Evolutionary conservation across 2,888 invertebrate species (phyloP), one percentile per base, ranked within the genome.

Genomic region (Oxytorus armatus): DNA sequence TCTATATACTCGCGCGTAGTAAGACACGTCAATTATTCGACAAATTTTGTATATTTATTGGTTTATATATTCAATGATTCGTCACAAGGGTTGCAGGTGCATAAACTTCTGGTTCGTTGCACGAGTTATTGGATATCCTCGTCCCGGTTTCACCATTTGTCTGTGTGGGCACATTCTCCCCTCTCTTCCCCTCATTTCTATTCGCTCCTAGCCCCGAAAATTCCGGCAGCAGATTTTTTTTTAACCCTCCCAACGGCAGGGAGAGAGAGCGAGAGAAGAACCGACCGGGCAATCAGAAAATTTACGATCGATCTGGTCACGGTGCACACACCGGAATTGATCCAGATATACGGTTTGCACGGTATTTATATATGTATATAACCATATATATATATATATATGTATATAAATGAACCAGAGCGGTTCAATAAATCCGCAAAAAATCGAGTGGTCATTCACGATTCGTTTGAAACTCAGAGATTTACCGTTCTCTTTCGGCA

Each of bases 401-500:
- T 51, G 36, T 65, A 59, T 57, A 55, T 16, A 68, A 55, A 53
- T 61, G 10, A 11, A 70, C n/a, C 8, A 53, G 59, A n/a, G 59
- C 39, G 18, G 16, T 59, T 29, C 77, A 72, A 82, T 82, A 78
- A 83, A 83, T 82, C 74, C 63, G 70, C 72, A 72, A 81, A 74
- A 81, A 83, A 76, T 83, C 82, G 81, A 81, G 78, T 79, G 82
- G 79, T 83, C 82, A 83, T 83, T 83, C 79, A 81, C 79, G 81
- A 83, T 81, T 83, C 81, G 82, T 81, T 80, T 81, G 69, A 51
- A 79, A 77, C 66, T 68, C 76, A 69, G 63, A 74, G 78, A 82
- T 82, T 82, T 78, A 82, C 77, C 72, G 75, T 68, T 77, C 77
- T 75, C 76, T 82, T 78, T 82, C 70, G 77, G 66, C 73, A 78